Evolutionary conservation across 2,888 invertebrate species (phyloP), one percentile per base, ranked within the genome.

Genomic region (Phaedon cochleariae): DNA sequence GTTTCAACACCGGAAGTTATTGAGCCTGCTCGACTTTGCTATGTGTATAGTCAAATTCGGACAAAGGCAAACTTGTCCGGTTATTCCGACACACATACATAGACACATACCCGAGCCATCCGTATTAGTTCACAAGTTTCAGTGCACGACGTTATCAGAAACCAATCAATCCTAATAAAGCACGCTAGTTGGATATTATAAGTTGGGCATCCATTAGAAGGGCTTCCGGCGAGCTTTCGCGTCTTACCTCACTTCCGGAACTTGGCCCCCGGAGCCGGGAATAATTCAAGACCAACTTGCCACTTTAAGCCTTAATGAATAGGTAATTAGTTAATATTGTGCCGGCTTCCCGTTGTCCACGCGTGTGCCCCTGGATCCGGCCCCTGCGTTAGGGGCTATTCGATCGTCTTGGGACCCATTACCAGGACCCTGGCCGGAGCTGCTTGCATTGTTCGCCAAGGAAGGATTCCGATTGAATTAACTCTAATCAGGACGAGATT

Each of bases 261-360:
- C 79, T 81, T 79, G 79, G 80, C 76, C 79, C 76, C 78, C 77
- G 80, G 79, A 80, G 78, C 79, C 75, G 77, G 77, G 80, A 83
- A 83, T 84, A 83, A 83, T 84, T 84, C 83, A 83, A 79, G 76
- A 78, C 81, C 80, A 84, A 84, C 83, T 84, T 84, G 82, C 83
- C 83, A 84, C 84, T 84, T 80, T 83, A 83, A 84, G 82, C 84
- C 82, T 80, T 83, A 84, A 84, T 84, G 84, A 84, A 84, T 84
- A 83, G 84, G 83, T 84, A 84, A 84, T 84, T 84, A 84, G 83
- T 83, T 81, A 80, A 82, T 81, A 82, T 82, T 83, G 82, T 79
- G 79, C 76, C 75, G 81, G 80, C 80, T 81, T 81, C 81, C 80
- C 79, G 77, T 81, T 82, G 83, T 82, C 83, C 82, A 81, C 79